Evolutionary conservation across 1,140 invertebrate genomes (phyloP).

Genomic region (Bilobella aurantiaca): DNA sequence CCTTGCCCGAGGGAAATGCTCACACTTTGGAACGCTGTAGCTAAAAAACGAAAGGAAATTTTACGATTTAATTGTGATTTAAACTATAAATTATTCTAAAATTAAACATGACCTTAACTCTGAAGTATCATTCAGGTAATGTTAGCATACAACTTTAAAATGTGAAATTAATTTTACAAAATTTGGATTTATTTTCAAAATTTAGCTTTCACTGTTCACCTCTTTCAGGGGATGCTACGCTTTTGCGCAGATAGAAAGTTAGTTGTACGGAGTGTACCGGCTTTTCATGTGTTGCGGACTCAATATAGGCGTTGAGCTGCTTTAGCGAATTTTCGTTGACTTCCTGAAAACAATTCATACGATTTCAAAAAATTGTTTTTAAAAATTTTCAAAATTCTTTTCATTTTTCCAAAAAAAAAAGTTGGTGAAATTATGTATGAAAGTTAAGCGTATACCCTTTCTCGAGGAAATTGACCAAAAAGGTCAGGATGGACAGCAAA

Average conservation of each 20-base stretch:
- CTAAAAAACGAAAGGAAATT: too few species aligned
- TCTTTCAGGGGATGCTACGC: too few species aligned
- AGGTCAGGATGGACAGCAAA: conserved; percentile 91
- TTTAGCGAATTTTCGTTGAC: conserved; percentile 87
- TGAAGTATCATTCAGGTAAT: too few species aligned
- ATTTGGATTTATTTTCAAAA: too few species aligned
- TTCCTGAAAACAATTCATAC: conserved; percentile 45
- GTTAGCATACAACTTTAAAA: too few species aligned
- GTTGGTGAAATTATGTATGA: background rate
- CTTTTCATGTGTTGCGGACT: conserved; percentile 56
- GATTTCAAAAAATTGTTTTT: conserved; percentile 36
- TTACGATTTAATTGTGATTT: too few species aligned
- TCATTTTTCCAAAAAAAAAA: too few species aligned
- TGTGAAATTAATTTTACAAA: too few species aligned
- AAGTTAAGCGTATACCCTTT: conserved; percentile 50
- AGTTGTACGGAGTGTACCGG: conserved; percentile 49
- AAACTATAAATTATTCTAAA: too few species aligned
- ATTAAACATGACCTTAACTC: too few species aligned
- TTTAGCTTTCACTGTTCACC: too few species aligned
- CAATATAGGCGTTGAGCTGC: conserved; percentile 69
- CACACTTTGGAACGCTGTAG: conserved; percentile 30
- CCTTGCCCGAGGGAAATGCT: conserved; percentile 47
- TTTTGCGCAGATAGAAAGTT: conserved; percentile 54
- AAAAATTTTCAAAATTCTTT: too few species aligned
- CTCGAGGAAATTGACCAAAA: conserved; percentile 78